phyloP scores from a whole-genome alignment of 2,113 vertebrate genomes.

The Pygoscelis adeliae region DNA sequence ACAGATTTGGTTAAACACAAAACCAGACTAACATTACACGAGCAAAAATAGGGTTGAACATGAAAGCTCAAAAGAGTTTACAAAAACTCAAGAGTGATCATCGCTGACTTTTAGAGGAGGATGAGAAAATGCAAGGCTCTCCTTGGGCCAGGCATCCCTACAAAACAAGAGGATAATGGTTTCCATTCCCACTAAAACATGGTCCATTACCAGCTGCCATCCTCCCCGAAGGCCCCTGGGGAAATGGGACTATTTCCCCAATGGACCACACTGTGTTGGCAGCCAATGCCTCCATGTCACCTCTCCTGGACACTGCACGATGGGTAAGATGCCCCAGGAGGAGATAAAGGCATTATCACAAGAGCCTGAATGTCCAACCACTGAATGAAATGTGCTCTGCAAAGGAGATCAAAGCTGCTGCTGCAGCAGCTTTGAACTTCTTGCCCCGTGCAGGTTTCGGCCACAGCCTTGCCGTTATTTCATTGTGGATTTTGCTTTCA shows the following conservation, averaged over 20 bases:
- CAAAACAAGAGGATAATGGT: not conserved
- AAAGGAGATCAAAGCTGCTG: not conserved
- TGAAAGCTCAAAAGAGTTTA: not conserved
- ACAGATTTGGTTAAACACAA: not conserved
- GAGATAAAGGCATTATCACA: not conserved
- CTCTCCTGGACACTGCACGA: not conserved
- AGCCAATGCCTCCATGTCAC: not conserved
- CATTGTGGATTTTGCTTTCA: not conserved
- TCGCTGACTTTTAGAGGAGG: not conserved
- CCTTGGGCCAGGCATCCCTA: not conserved
- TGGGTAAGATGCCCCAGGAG: not conserved
- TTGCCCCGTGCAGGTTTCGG: not conserved
- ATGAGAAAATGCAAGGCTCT: not conserved
- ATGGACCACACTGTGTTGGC: not conserved
- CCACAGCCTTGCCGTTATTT: not conserved
- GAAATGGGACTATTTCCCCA: not conserved
- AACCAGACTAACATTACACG: fast-evolving
- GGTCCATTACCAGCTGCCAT: not conserved
- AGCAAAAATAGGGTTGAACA: not conserved
- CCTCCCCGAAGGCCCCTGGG: not conserved
- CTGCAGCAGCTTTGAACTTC: not conserved
- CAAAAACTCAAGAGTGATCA: not conserved
- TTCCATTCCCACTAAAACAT: not conserved
- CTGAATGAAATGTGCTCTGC: not conserved
- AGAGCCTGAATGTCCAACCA: not conserved